phyloP scores from a whole-genome alignment of 2,797 vertebrate species.

The Anas acuta region DNA sequence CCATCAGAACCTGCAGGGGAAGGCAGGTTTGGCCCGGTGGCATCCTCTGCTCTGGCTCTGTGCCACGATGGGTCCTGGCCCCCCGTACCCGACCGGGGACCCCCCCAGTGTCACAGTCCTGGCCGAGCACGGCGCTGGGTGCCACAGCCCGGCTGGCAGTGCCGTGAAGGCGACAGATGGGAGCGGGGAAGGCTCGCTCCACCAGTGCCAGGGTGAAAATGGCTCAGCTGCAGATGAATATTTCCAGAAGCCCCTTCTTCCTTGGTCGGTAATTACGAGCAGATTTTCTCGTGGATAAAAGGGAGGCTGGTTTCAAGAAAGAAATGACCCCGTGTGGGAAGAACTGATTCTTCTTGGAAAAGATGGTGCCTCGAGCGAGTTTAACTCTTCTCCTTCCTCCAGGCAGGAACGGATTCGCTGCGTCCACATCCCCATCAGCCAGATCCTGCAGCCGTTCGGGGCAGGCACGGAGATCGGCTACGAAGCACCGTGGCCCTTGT shows the following conservation, averaged over 20 bases:
- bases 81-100: fast-evolving
- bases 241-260: constrained; percentile 71
- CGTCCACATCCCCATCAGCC: not conserved
- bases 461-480: not conserved
- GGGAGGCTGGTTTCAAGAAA: constrained; percentile 65
- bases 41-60: fast-evolving
- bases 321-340: constrained; percentile 71
- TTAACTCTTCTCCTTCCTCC: constrained; percentile 65
- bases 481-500: not conserved
- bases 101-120: not conserved
- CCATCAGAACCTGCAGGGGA: not conserved
- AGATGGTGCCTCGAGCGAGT: constrained; percentile 45
- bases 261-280: constrained; percentile 66
- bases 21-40: fast-evolving
- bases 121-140: constrained; percentile 20
- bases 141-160: constrained; percentile 58
- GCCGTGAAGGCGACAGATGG: constrained; percentile 53
- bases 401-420: not conserved
- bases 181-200: constrained; percentile 46
- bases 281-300: constrained; percentile 71
- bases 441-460: not conserved
- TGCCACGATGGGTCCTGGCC: fast-evolving
- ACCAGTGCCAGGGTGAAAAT: constrained; percentile 70
- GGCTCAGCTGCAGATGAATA: constrained; percentile 73
- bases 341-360: constrained; percentile 62